Evolutionary conservation across 2,113 vertebrate genomes (phyloP).

Genomic region (Podocnemis expansa): DNA sequence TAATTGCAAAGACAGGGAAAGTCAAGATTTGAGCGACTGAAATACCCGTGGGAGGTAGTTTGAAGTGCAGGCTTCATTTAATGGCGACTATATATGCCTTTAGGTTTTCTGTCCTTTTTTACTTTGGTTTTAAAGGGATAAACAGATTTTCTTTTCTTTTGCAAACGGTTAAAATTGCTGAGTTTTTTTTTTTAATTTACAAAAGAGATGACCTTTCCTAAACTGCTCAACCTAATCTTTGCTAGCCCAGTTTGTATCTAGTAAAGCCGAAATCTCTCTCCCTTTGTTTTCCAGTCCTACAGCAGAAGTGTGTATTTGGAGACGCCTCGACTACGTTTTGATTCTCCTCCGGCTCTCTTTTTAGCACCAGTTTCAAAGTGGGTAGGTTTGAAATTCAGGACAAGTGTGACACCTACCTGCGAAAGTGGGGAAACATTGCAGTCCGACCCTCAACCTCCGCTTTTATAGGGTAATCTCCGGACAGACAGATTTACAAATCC

Average conservation of each 20-base stretch:
- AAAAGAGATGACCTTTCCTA: neutral
- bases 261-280: neutral
- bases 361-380: conserved; percentile 14
- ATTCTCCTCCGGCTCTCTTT: neutral
- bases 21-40: neutral
- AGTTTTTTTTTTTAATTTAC: neutral
- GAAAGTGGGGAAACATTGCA: conserved; percentile 82
- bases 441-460: conserved; percentile 7
- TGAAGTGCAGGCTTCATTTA: neutral
- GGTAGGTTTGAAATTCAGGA: conserved; percentile 84
- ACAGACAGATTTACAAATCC: neutral
- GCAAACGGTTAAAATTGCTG: neutral
- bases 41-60: neutral
- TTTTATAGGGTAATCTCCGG: neutral
- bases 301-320: neutral
- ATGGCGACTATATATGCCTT: neutral
- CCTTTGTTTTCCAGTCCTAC: neutral
- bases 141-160: neutral
- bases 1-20: neutral
- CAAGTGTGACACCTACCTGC: conserved; percentile 99
- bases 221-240: neutral
- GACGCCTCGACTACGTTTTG: neutral
- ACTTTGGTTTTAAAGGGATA: neutral
- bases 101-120: neutral
- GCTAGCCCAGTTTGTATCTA: neutral